Percentiles rank a stretch among this genome's conserved stretches.
phyloP scores from a whole-genome alignment of 2,797 vertebrate species.

The Microctenopoma steveboyesi region DNA sequence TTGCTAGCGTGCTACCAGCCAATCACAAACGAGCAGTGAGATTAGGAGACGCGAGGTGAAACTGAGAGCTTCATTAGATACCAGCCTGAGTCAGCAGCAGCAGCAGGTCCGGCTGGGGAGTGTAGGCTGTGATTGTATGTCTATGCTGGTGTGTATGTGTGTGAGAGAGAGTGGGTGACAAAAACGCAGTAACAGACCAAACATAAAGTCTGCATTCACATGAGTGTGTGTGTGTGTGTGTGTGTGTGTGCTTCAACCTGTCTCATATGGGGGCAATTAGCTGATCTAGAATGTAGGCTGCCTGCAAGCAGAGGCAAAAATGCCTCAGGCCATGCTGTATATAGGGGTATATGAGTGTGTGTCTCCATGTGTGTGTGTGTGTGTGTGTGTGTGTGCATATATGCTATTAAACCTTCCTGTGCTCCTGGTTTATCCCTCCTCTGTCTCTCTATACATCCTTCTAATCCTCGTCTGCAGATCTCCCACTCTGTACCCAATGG shows the following conservation, averaged over 20 bases:
- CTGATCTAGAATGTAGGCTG: conserved; percentile 63
- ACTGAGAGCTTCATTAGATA: conserved; percentile 84
- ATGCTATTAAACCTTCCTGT: conserved; percentile 45
- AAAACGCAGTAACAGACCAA: conserved; percentile 42
- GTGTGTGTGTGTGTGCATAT: conserved; percentile 10
- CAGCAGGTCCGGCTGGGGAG: conserved; percentile 60
- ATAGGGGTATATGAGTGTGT: not conserved
- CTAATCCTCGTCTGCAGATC: conserved; percentile 73
- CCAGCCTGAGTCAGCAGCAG: conserved; percentile 84
- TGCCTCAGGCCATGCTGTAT: conserved; percentile 59
- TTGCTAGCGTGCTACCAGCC: conserved; percentile 49
- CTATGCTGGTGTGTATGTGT: conserved; percentile 41
- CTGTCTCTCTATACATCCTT: conserved; percentile 48
- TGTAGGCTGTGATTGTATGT: conserved; percentile 36
- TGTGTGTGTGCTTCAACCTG: conserved; percentile 51
- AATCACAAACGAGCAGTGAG: conserved; percentile 63
- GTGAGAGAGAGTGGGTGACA: conserved; percentile 58
- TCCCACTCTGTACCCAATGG: conserved; percentile 97
- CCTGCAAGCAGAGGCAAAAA: conserved; percentile 68
- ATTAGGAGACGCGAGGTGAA: conserved; percentile 78
- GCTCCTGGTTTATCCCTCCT: conserved; percentile 40
- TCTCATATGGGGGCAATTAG: conserved; percentile 77
- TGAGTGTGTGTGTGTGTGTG: conserved; percentile 23
- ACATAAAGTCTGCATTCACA: conserved; percentile 46
- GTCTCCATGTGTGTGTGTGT: conserved; percentile 15